These are phyloP conservation scores for Protaetia brevitarsis DNA, from an alignment of 1,140 invertebrate genomes.

Conservation along the genomic window DNA sequence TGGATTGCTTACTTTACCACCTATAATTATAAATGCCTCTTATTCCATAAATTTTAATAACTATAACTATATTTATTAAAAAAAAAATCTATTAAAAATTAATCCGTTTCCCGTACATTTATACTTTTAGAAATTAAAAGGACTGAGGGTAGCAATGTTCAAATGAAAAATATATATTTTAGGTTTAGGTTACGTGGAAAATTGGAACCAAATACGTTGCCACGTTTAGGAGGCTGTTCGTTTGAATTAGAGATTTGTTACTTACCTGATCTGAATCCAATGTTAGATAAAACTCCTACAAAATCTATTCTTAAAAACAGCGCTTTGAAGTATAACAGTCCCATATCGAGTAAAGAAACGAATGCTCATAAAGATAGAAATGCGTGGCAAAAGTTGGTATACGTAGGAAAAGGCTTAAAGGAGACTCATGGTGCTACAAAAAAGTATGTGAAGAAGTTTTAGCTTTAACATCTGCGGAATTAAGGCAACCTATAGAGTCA, in stretches of 20 bases:
- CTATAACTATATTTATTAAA: neutral
- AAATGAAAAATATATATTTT: constrained; percentile 27
- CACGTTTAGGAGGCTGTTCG: constrained; percentile 54
- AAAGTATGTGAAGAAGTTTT: constrained; percentile 81
- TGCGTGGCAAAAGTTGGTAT: constrained; percentile 60
- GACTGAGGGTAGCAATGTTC: neutral
- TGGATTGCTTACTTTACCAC: too few species aligned
- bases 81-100: too few species aligned
- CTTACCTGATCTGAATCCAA: constrained; percentile 49
- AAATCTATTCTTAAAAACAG: constrained; percentile 38
- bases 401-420: constrained; percentile 73
- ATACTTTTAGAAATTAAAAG: too few species aligned
- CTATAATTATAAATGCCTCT: too few species aligned
- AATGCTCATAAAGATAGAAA: neutral
- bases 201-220: constrained; percentile 45
- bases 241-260: constrained; percentile 82
- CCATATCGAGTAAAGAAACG: neutral
- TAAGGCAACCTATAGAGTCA: constrained; percentile 39
- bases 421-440: constrained; percentile 84
- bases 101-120: neutral
- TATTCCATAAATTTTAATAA: too few species aligned
- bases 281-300: constrained; percentile 27
- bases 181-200: constrained; percentile 67
- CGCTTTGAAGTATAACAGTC: constrained; percentile 31
- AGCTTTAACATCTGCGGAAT: constrained; percentile 54